Conservation (phyloP, 2,888 invertebrate species). For the Noctua janthina region DNA sequence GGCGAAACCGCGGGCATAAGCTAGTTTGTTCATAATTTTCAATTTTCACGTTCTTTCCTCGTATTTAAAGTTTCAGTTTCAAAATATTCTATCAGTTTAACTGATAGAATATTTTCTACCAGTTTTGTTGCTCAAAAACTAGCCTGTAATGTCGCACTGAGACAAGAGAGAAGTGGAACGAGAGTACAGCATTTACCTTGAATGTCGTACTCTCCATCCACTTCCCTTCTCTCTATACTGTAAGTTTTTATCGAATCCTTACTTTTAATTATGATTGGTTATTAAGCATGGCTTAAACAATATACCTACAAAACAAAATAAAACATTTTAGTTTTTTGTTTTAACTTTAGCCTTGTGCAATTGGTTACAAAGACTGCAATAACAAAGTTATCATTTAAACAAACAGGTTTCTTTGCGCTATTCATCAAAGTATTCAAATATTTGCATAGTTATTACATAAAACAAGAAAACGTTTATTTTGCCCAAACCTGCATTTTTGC, state of each 20-base stretch:
- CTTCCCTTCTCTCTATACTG: neutral
- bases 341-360: constrained; percentile 31
- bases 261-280: neutral
- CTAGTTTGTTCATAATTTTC: neutral
- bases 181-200: too few species aligned
- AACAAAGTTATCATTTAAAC: constrained; percentile 40
- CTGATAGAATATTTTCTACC: neutral
- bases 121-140: neutral
- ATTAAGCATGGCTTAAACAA: neutral
- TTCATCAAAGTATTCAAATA: constrained; percentile 33
- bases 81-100: neutral
- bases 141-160: neutral
- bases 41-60: too few species aligned
- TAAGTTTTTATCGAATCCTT: neutral
- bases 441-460: constrained; percentile 28
- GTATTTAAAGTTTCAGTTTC: neutral
- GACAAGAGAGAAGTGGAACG: too few species aligned
- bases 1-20: too few species aligned
- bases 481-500: constrained; percentile 21
- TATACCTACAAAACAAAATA: too few species aligned
- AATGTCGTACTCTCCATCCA: neutral
- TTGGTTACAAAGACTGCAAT: constrained; percentile 39
- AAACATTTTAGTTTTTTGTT: neutral
- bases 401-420: constrained; percentile 38
- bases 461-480: constrained; percentile 43